Evolutionary conservation across 2,797 vertebrate genomes (phyloP).

Genomic region (Spondyliosoma cantharus): DNA sequence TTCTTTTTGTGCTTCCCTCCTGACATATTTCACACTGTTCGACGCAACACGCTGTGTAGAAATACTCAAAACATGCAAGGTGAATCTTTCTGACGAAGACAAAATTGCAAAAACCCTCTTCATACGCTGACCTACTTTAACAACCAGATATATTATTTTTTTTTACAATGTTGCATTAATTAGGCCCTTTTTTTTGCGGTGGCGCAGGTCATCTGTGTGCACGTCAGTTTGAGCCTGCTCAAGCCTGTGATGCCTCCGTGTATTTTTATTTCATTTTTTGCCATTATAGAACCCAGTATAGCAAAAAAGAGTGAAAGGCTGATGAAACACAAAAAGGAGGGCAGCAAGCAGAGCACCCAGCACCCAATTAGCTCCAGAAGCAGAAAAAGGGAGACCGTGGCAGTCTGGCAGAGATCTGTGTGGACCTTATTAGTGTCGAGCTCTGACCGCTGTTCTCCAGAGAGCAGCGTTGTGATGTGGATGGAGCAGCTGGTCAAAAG

Average conservation of each 20-base stretch:
- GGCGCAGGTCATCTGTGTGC: background rate
- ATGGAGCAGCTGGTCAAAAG: background rate
- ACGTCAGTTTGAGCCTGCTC: background rate
- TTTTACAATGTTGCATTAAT: background rate
- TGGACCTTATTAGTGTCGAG: constrained; percentile 42
- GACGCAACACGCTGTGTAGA: background rate
- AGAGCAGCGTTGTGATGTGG: constrained; percentile 17
- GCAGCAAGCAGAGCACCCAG: constrained; percentile 11
- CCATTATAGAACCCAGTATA: background rate
- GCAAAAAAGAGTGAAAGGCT: constrained; percentile 15
- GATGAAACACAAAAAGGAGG: constrained; percentile 10
- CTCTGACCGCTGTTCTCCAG: constrained; percentile 24
- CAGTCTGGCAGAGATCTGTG: background rate
- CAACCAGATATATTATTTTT: background rate
- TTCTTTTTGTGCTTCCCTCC: constrained; percentile 23
- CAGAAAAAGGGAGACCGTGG: background rate
- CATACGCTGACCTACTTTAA: background rate
- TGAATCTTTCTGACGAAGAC: background rate
- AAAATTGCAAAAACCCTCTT: background rate
- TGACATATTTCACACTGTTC: background rate
- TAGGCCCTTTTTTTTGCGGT: background rate
- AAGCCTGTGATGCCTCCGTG: background rate
- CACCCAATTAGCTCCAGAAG: constrained; percentile 55
- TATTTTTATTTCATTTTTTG: background rate
- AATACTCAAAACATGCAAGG: background rate